Base-by-base conservation (phyloP, 1,140 invertebrate species). In the Aphis craccivora region DNA sequence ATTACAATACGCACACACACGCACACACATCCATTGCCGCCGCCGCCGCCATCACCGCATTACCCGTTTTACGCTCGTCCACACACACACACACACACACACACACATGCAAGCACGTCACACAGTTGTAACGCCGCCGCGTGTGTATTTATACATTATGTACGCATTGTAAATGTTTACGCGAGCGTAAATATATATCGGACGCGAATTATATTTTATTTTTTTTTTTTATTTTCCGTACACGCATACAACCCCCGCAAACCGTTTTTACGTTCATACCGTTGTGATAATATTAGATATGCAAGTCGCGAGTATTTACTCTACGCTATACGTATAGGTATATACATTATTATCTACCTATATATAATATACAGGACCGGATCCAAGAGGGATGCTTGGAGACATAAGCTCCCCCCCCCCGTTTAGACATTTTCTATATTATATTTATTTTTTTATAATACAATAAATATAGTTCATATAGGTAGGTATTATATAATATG, bases 91-190 rank as follows among this genome's bases (percentile, higher is more conserved):
- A 8, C 84, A 11, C 83, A 1, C 83, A 25, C 81, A 40, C 37
- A 7, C 18, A 35, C 35, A 37, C 14, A n/a, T 20, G 20, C 1
- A 1, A 37, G 22, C 37, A 84, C 81, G 81, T 84, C 48, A 43
- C 43, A 83, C 91, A 83, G 48, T 48, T 35, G 45, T 90, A 90
- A 40, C 88, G 53, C 51, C 81, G 88, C 35, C n/a, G 60, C 18
- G n/a, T 51, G 35, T 55, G 35, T 51, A 40, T 83, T 84, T 37
- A 40, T 40, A 84, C 76, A 91, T 91, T 91, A 91, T 81, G 45
- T 92, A 84, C 76, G 90, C 91, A 92, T 92, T 92, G 91, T 92
- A 53, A 92, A 92, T 84, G 91, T 84, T 92, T 92, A 92, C 67
- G 91, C 40, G 91, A 92, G 45, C 91, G 91, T 92, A 83, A 92